Evolutionary conservation across 2,113 vertebrate genomes (phyloP).

Genomic region (Nannospalax galili): DNA sequence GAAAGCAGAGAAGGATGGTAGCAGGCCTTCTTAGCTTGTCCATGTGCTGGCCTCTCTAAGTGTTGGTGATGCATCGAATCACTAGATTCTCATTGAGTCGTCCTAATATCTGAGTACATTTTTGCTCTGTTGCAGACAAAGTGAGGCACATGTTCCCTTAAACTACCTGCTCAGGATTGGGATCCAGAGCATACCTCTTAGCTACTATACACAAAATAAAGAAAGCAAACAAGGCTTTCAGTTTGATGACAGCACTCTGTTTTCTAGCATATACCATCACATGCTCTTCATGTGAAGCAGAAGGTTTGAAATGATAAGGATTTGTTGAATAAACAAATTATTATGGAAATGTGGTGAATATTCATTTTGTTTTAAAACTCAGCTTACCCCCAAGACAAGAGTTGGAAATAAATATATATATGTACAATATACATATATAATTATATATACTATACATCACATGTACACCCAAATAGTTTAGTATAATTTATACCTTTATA

Average conservation of each 20-base stretch:
- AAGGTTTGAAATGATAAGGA: neutral
- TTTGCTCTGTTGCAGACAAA: neutral
- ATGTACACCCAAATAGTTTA: neutral
- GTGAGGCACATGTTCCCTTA: neutral
- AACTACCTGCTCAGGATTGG: neutral
- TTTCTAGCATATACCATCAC: neutral
- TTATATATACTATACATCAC: neutral
- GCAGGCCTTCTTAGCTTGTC: neutral
- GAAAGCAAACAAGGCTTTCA: neutral
- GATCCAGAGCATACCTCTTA: neutral
- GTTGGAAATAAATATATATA: neutral
- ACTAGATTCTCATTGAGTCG: neutral
- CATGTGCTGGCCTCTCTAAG: neutral
- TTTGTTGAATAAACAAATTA: neutral
- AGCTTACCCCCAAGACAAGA: neutral
- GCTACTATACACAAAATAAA: neutral
- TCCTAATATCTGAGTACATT: neutral
- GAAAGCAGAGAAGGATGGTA: neutral
- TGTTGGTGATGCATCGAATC: neutral
- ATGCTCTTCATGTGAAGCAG: neutral
- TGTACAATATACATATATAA: neutral
- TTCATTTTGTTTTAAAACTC: conserved; percentile 44
- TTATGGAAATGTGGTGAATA: neutral
- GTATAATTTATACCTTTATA: neutral
- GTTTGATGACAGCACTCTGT: neutral